These are phyloP conservation scores for Heloderma charlesbogerti DNA, from an alignment of 2,113 vertebrate genomes.

Conservation along the genomic window DNA sequence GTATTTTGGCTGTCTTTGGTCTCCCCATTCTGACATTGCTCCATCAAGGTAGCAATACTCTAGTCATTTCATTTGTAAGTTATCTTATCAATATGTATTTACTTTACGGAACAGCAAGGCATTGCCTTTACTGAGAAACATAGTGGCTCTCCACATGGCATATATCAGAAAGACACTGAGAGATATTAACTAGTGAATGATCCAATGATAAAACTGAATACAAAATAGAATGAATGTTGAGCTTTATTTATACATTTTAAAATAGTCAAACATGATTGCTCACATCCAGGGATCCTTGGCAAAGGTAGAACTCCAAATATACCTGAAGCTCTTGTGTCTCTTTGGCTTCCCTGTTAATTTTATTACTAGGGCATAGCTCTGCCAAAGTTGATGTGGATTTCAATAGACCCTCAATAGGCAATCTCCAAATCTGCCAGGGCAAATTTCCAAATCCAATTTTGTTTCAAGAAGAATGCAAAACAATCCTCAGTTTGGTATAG, in stretches of 20 bases:
- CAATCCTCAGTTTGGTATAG: not conserved
- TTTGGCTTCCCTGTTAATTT: not conserved
- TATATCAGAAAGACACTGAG: not conserved
- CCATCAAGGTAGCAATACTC: not conserved
- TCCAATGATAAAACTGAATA: not conserved
- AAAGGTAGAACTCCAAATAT: not conserved
- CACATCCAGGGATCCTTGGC: not conserved
- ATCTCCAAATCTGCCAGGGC: not conserved
- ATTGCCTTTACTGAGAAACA: not conserved
- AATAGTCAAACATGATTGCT: too few relatives aligned
- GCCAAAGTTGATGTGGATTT: not conserved
- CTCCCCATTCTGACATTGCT: not conserved
- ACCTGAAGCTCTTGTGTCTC: not conserved
- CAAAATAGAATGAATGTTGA: not conserved
- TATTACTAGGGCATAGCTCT: not conserved
- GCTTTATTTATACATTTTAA: not conserved
- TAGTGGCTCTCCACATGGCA: not conserved
- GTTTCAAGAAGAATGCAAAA: not conserved
- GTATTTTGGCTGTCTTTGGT: not conserved
- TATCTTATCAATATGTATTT: not conserved
- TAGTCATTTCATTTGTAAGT: not conserved
- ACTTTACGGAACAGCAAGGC: not conserved
- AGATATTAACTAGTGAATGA: not conserved
- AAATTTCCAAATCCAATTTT: not conserved
- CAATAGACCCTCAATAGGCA: not conserved